phyloP scores from a whole-genome alignment of 2,797 vertebrate species.

The Spinus olivaceus region DNA sequence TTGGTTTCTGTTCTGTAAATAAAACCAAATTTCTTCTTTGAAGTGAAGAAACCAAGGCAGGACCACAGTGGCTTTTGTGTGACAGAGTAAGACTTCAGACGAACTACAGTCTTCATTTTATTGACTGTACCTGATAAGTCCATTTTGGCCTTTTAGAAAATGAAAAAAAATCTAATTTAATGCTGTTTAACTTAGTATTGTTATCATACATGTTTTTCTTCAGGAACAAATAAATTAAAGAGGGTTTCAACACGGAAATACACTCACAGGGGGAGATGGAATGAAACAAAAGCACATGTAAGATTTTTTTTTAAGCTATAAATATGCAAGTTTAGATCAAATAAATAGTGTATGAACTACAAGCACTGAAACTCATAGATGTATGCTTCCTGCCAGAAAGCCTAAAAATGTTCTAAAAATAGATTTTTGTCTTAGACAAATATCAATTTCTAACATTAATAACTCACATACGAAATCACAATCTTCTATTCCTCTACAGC shows the following conservation, averaged over 20 bases:
- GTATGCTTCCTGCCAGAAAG: background rate
- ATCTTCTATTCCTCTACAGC: background rate
- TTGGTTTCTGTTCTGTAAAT: constrained; percentile 41
- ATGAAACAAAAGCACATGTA: background rate
- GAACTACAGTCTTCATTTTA: background rate
- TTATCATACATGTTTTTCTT: background rate
- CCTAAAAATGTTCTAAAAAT: background rate
- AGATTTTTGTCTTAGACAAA: background rate
- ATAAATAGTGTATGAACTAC: background rate
- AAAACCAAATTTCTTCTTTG: constrained; percentile 28
- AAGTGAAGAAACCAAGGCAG: constrained; percentile 13
- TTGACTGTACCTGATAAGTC: background rate
- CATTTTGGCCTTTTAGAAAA: background rate
- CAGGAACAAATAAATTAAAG: background rate
- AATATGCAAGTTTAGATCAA: background rate
- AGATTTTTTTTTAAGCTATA: background rate
- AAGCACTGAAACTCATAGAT: background rate
- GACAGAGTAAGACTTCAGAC: background rate
- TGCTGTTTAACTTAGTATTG: background rate
- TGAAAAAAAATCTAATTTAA: background rate
- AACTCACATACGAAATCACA: background rate
- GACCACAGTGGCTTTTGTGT: background rate
- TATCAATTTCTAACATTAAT: background rate
- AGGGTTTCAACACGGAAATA: background rate
- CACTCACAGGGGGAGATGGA: background rate